Evolutionary conservation across 2,113 vertebrate species (phyloP).

Genomic region (Emydocephalus ijimae): DNA sequence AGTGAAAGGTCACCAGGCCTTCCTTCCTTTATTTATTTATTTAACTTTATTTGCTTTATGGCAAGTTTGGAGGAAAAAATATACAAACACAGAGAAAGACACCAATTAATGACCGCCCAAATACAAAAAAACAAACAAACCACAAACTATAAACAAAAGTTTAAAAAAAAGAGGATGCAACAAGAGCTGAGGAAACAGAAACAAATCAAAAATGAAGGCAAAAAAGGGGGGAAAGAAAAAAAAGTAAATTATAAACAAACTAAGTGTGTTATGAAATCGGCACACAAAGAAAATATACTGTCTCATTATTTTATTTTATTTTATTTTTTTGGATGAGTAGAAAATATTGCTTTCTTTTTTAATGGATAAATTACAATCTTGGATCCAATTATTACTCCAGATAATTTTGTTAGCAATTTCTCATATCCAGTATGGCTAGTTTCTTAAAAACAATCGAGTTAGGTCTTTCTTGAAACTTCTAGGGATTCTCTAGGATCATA

Average conservation of each 20-base stretch:
- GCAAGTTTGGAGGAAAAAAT: not conserved
- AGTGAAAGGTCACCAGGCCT: not conserved
- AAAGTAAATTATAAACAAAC: not conserved
- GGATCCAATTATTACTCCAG: not conserved
- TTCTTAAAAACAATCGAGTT: not conserved
- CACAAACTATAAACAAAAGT: not conserved
- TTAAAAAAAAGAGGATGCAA: not conserved
- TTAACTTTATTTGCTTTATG: not conserved
- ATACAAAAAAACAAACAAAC: not conserved
- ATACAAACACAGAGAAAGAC: not conserved
- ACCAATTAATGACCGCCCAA: not conserved
- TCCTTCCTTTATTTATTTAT: not conserved
- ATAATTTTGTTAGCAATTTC: not conserved
- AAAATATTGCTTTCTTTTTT: not conserved
- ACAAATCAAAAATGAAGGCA: not conserved
- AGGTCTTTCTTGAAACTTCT: not conserved
- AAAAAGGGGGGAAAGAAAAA: fast-evolving
- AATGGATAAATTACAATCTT: not conserved
- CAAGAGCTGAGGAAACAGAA: not conserved
- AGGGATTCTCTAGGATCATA: too few relatives aligned
- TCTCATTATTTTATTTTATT: not conserved
- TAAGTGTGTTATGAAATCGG: not conserved
- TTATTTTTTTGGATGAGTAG: not conserved
- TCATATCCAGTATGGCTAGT: not conserved
- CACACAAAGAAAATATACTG: not conserved